Evolutionary conservation across 1,140 invertebrate species (phyloP), one percentile per base, ranked within the genome.

Genomic region (Aphelinus certus): DNA sequence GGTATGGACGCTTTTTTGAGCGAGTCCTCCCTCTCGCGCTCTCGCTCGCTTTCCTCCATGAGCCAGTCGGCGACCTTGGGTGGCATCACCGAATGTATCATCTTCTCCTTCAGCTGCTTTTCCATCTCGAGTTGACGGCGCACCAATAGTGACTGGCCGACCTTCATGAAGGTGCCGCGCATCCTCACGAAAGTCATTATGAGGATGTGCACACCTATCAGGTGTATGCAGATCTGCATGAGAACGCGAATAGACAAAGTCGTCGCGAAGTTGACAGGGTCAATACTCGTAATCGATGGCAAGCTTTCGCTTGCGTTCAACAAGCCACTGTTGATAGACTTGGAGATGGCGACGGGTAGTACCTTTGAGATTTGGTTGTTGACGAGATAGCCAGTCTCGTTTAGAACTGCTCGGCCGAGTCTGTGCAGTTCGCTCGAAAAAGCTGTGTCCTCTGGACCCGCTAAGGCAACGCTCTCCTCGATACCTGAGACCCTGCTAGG

Each of bases 51-150:
- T 77, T 94, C 93, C 75, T 93, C 92, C 90, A 97, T 92, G 9
- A 97, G 87, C 92, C 95, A 96, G 74, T 93, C 90, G 1, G 97
- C 97, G 1, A 98, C 94, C 82, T 94, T 95, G 1, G 94, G 94
- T 7, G 97, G 96, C 96, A 98, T 99, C 47, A 99, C 94, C 3
- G 96, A 98, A 83, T 96, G 95, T 82, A 98, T 98, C 96, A 98
- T 98, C 84, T 97, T 96, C 83, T 98, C 96, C 84, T 98, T 98
- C 3, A 98, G 88, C 79, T 96, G 94, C 79, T 97, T 98, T 83
- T 99, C 97, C 88, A 95, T 92, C 86, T 97, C 95, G 49, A 98
- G 86, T 81, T 98, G 96, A 62, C 93, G 90, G 45, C 95, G 88
- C 1, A 97, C 96, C 69, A 97, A 85, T 10, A 96, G 84, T 74